Evolutionary conservation across 2,888 invertebrate genomes (phyloP).

Genomic region (Thereva nobilitata): DNA sequence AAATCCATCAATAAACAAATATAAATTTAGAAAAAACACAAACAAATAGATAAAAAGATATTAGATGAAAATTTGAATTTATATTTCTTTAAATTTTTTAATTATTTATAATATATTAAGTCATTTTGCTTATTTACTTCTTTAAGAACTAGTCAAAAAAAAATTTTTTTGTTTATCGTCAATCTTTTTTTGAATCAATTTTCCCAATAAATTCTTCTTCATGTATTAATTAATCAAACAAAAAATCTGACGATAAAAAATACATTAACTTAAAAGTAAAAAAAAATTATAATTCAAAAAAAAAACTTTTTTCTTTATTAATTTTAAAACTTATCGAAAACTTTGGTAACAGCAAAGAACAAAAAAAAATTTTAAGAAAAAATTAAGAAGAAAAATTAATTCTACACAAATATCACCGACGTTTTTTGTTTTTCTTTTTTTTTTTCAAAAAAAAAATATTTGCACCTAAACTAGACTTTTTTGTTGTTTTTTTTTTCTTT

Average conservation of each 20-base stretch:
- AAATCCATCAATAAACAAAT: no score
- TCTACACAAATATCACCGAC: constrained; percentile 40
- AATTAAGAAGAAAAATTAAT: constrained; percentile 15
- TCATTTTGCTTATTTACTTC: constrained; percentile 20
- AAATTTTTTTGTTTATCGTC: constrained; percentile 17
- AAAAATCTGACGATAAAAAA: neutral
- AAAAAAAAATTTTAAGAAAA: constrained; percentile 24
- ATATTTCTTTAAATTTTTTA: constrained; percentile 19
- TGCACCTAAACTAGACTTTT: constrained; percentile 35
- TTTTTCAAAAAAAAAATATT: constrained; percentile 20
- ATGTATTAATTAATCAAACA: no score
- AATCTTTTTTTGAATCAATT: constrained; percentile 2
- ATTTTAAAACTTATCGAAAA: constrained; percentile 31
- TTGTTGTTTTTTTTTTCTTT: no score
- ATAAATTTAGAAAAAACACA: no score
- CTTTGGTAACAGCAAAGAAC: constrained; percentile 40
- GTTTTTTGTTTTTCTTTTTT: neutral
- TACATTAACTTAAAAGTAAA: constrained; percentile 25
- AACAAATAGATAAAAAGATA: constrained; percentile 1
- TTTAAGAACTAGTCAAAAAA: constrained; percentile 14
- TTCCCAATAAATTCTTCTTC: no score
- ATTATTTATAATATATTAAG: constrained; percentile 32
- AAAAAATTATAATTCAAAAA: constrained; percentile 6
- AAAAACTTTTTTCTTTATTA: constrained; percentile 18
- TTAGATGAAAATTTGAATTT: constrained; percentile 2